Percentiles rank a stretch among this genome's conserved stretches.
These are phyloP conservation scores for Hippocampus mohnikei DNA, from an alignment of 2,113 vertebrate genomes.

Conservation along the genomic window DNA sequence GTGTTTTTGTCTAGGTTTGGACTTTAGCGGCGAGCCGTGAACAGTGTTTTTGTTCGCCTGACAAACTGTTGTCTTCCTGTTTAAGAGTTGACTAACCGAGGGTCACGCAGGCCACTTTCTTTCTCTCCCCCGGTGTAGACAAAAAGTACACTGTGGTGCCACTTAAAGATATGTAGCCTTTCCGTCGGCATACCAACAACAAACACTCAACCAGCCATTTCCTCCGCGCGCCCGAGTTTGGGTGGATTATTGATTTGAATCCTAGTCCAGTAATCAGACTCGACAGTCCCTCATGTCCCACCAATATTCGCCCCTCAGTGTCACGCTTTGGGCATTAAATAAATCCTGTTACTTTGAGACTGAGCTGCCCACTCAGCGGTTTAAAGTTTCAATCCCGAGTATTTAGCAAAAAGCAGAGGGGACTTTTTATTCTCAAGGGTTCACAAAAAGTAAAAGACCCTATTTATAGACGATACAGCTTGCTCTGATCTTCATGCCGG, in stretches of 20 bases:
- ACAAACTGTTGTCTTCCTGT: slow-evolving; percentile 59
- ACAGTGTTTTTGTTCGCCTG: slow-evolving; percentile 48
- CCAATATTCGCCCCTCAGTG: slow-evolving; percentile 52
- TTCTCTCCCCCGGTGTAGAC: slow-evolving; percentile 54
- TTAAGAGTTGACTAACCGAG: slow-evolving; percentile 48
- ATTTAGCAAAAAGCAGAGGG: background rate
- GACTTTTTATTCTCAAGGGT: background rate
- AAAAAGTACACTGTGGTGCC: slow-evolving; percentile 64
- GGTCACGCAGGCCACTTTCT: slow-evolving; percentile 44
- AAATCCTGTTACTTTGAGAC: slow-evolving; percentile 62
- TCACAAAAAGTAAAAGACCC: no score
- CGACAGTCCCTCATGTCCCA: slow-evolving; percentile 16
- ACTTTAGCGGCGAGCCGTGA: background rate
- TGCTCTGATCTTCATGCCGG: no score
- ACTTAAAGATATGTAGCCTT: slow-evolving; percentile 63
- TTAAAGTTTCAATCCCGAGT: slow-evolving; percentile 12
- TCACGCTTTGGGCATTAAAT: slow-evolving; percentile 65
- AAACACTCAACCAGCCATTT: slow-evolving; percentile 56
- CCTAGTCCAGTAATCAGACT: slow-evolving; percentile 55
- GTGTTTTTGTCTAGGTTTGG: background rate
- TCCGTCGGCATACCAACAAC: slow-evolving; percentile 62
- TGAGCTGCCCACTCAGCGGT: slow-evolving; percentile 38
- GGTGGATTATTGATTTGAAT: slow-evolving; percentile 59
- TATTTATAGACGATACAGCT: no score
- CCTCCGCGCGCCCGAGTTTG: slow-evolving; percentile 51